Evolutionary conservation across 1,140 invertebrate species (phyloP).

Genomic region (Camponotus vicinus): DNA sequence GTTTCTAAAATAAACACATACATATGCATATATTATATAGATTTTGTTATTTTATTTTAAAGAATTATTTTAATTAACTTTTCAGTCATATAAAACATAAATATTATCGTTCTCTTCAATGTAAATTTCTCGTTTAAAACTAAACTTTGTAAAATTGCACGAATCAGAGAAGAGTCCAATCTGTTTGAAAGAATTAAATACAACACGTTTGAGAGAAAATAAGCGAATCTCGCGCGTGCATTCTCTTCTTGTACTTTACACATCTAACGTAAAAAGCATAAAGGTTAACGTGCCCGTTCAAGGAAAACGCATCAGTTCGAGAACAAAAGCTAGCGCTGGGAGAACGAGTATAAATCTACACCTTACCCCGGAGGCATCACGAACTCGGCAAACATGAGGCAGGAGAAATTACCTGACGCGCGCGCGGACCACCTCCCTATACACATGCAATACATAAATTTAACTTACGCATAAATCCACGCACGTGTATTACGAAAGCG

Average conservation of each 20-base stretch:
- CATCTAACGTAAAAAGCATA: slow-evolving; percentile 27
- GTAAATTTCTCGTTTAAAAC: too few species aligned
- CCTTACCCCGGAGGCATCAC: slow-evolving; percentile 60
- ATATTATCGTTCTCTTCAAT: too few species aligned
- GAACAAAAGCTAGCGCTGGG: slow-evolving; percentile 53
- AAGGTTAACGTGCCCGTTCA: slow-evolving; percentile 55
- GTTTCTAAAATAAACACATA: too few species aligned
- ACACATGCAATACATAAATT: slow-evolving; percentile 57
- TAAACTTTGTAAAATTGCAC: too few species aligned
- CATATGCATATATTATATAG: too few species aligned
- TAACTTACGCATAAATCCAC: slow-evolving; percentile 61
- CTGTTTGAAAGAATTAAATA: neutral
- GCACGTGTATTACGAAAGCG: slow-evolving; percentile 47
- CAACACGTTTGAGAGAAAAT: neutral
- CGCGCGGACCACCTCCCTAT: neutral
- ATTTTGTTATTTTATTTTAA: too few species aligned
- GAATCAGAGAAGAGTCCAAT: too few species aligned
- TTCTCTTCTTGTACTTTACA: slow-evolving; percentile 1
- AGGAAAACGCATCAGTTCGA: slow-evolving; percentile 57
- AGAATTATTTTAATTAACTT: too few species aligned
- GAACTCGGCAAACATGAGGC: slow-evolving; percentile 56
- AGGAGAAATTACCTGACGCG: slow-evolving; percentile 39
- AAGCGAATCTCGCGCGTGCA: slow-evolving; percentile 20
- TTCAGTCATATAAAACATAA: too few species aligned
- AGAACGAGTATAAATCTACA: slow-evolving; percentile 57